A percentile compares a stretch with the other conserved stretches of the same genome.
Evolutionary conservation across 1,140 invertebrate species (phyloP).

Genomic region (Drusus annulatus): DNA sequence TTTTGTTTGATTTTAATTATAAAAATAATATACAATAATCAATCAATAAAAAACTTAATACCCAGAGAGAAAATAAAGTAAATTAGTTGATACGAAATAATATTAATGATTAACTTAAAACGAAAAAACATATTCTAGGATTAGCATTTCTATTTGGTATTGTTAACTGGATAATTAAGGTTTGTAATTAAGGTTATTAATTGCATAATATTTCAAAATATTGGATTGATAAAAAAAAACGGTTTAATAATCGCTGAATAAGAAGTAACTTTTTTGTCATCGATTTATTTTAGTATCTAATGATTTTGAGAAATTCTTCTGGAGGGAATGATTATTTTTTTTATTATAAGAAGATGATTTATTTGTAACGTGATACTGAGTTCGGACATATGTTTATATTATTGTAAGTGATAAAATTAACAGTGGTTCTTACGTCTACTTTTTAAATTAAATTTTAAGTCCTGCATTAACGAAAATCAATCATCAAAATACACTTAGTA

Average conservation of each 20-base stretch:
- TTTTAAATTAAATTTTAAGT: not conserved
- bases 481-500: not conserved
- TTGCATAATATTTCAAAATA: conserved; percentile 14
- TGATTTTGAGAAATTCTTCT: not conserved
- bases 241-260: not conserved
- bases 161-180: conserved; percentile 48
- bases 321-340: not conserved
- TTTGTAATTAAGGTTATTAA: not conserved
- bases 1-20: conserved; percentile 43
- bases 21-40: conserved; percentile 37
- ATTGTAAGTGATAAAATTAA: conserved; percentile 14
- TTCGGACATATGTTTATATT: not conserved
- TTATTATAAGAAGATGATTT: too few relatives aligned
- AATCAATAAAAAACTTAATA: conserved; percentile 45
- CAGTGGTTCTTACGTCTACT: not conserved
- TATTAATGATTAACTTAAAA: conserved; percentile 43
- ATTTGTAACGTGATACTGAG: not conserved
- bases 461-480: not conserved
- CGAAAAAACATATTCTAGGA: conserved; percentile 50
- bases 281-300: not conserved
- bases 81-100: conserved; percentile 30
- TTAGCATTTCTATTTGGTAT: conserved; percentile 59
- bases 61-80: conserved; percentile 22
- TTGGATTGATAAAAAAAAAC: not conserved
- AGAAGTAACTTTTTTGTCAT: not conserved